phyloP scores from a whole-genome alignment of 2,888 invertebrate species.

The Lottia gigantea region DNA sequence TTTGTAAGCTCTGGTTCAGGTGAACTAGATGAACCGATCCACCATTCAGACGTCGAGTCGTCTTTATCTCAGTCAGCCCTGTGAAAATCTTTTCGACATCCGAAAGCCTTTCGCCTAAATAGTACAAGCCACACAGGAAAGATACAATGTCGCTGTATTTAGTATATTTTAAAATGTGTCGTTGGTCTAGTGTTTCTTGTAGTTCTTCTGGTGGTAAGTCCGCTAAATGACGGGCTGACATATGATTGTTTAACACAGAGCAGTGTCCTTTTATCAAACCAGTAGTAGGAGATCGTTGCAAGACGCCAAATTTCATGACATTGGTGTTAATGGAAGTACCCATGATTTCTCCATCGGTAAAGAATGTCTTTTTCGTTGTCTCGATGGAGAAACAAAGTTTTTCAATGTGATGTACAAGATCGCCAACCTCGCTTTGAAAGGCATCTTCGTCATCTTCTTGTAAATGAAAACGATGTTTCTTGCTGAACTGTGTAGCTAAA shows the following conservation, averaged over 20 bases:
- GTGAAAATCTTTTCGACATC: constrained; percentile 38
- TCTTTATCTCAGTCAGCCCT: constrained; percentile 44
- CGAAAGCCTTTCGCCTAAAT: constrained; percentile 41
- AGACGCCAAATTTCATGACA: constrained; percentile 4
- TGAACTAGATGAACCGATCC: constrained; percentile 36
- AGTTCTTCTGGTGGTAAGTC: constrained; percentile 42
- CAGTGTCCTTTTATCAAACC: constrained; percentile 39
- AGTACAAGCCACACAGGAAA: constrained; percentile 51
- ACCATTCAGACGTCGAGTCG: constrained; percentile 33
- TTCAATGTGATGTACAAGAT: constrained; percentile 40
- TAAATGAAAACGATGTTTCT: constrained; percentile 41
- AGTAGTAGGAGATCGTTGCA: not conserved
- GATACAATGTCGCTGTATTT: constrained; percentile 42
- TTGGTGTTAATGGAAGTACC: constrained; percentile 27
- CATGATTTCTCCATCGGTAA: constrained; percentile 40
- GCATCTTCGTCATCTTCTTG: constrained; percentile 41
- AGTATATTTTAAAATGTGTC: constrained; percentile 41
- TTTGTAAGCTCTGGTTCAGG: constrained; percentile 48
- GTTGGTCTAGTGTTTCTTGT: constrained; percentile 32
- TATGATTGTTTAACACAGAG: constrained; percentile 47
- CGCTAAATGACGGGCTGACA: constrained; percentile 51
- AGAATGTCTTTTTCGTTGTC: constrained; percentile 25
- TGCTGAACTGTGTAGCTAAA: constrained; percentile 46
- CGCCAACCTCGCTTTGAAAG: constrained; percentile 42
- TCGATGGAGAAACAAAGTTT: constrained; percentile 41